Conservation (phyloP, 2,888 invertebrate genomes). For the Bellardia bayeri region DNA sequence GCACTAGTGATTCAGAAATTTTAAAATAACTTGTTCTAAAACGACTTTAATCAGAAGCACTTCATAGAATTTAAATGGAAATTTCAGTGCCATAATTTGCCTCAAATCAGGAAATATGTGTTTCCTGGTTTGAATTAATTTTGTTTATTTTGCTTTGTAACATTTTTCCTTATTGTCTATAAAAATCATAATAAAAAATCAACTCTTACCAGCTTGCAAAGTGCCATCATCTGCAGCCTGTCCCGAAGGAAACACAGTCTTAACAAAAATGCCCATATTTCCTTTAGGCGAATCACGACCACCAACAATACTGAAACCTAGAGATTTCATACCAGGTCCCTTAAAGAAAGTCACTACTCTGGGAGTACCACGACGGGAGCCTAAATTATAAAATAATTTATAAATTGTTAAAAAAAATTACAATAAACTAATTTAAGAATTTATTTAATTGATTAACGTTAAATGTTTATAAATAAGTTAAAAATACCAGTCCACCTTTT, state of each 20-base stretch:
- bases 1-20: neutral
- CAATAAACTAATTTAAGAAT: neutral
- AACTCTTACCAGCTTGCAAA: constrained; percentile 90
- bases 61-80: no score
- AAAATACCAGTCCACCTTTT: no score
- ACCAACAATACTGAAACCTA: constrained; percentile 96
- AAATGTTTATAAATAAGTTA: no score
- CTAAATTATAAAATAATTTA: constrained; percentile 63
- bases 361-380: constrained; percentile 79
- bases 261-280: constrained; percentile 94
- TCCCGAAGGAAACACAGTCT: constrained; percentile 93
- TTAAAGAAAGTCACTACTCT: constrained; percentile 89
- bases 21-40: neutral
- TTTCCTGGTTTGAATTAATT: no score
- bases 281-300: constrained; percentile 95
- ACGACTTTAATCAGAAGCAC: no score
- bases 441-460: no score
- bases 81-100: no score
- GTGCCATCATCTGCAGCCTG: constrained; percentile 93
- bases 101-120: no score
- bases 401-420: neutral
- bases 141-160: no score
- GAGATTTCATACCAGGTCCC: constrained; percentile 92
- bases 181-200: no score
- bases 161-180: no score